A percentile compares a stretch with the other conserved stretches of the same genome.
These are phyloP conservation scores for Drosophila paracracens DNA, from an alignment of 2,888 invertebrate species.

Conservation along the genomic window DNA sequence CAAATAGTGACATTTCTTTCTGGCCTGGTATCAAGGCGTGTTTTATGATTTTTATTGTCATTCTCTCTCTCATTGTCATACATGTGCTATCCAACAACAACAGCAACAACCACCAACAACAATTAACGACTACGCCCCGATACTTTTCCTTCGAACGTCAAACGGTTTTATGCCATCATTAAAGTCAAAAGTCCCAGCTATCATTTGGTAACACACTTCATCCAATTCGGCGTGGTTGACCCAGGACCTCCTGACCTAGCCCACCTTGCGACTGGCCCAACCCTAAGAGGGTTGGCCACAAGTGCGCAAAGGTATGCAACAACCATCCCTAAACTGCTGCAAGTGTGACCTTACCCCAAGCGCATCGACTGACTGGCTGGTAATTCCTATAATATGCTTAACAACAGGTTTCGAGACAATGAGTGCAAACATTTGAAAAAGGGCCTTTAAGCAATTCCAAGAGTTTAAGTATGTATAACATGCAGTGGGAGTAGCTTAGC, in stretches of 20 bases:
- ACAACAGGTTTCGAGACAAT: slow-evolving; percentile 20
- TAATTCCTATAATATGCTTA: slow-evolving; percentile 10
- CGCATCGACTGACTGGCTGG: not conserved
- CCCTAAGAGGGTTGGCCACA: slow-evolving; percentile 29
- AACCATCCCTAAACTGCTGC: slow-evolving; percentile 13
- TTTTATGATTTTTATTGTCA: slow-evolving; percentile 68
- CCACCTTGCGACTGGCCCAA: slow-evolving; percentile 30
- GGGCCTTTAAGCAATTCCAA: not conserved
- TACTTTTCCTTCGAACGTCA: slow-evolving; percentile 13
- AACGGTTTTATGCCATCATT: slow-evolving; percentile 60
- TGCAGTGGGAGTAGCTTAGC: no score
- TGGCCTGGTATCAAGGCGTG: slow-evolving; percentile 58
- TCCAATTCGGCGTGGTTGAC: slow-evolving; percentile 20
- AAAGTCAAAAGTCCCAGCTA: slow-evolving; percentile 41
- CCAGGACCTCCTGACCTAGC: slow-evolving; percentile 44
- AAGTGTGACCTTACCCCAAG: slow-evolving; percentile 19
- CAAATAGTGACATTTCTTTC: slow-evolving; percentile 45
- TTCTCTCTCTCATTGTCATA: slow-evolving; percentile 57
- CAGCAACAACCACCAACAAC: slow-evolving; percentile 10
- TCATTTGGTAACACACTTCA: slow-evolving; percentile 55
- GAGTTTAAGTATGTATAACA: not conserved
- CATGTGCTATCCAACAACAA: slow-evolving; percentile 29
- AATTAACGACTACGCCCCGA: slow-evolving; percentile 21
- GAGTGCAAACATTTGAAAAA: not conserved
- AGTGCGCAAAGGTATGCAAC: slow-evolving; percentile 11